Conservation (phyloP, 2,888 invertebrate genomes). For the Clostera curtula region DNA sequence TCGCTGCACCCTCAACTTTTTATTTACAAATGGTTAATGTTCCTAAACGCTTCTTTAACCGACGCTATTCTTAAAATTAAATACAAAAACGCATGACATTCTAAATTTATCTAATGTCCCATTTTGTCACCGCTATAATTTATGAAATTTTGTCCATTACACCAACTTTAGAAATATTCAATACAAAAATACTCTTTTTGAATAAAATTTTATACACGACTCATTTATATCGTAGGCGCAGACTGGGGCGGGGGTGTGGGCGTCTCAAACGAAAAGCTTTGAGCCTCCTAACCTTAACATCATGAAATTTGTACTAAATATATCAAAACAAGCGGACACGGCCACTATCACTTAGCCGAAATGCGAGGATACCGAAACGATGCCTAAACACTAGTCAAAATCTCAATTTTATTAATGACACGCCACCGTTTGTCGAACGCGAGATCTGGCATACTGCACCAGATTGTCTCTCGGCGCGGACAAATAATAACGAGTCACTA, state of each 20-base stretch:
- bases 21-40: constrained; percentile 83
- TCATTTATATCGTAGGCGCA: constrained; percentile 55
- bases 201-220: constrained; percentile 75
- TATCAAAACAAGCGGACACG: constrained; percentile 70
- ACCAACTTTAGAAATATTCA: constrained; percentile 77
- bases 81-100: constrained; percentile 75
- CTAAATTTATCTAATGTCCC: constrained; percentile 71
- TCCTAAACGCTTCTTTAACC: constrained; percentile 80
- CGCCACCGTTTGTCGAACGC: constrained; percentile 25
- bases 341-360: constrained; percentile 71
- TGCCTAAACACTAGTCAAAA: constrained; percentile 71
- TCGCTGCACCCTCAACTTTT: constrained; percentile 48
- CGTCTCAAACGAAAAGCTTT: constrained; percentile 71
- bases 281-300: constrained; percentile 75
- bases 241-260: constrained; percentile 42
- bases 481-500: constrained; percentile 31
- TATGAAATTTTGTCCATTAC: constrained; percentile 77
- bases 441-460: constrained; percentile 26
- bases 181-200: constrained; percentile 77
- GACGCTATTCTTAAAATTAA: constrained; percentile 77
- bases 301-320: constrained; percentile 76
- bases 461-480: constrained; percentile 16
- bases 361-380: constrained; percentile 74
- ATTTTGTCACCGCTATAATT: constrained; percentile 71
- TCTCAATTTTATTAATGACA: constrained; percentile 34